These are phyloP conservation scores for Pygoscelis antarcticus DNA, from an alignment of 2,113 vertebrate genomes.

Conservation along the genomic window DNA sequence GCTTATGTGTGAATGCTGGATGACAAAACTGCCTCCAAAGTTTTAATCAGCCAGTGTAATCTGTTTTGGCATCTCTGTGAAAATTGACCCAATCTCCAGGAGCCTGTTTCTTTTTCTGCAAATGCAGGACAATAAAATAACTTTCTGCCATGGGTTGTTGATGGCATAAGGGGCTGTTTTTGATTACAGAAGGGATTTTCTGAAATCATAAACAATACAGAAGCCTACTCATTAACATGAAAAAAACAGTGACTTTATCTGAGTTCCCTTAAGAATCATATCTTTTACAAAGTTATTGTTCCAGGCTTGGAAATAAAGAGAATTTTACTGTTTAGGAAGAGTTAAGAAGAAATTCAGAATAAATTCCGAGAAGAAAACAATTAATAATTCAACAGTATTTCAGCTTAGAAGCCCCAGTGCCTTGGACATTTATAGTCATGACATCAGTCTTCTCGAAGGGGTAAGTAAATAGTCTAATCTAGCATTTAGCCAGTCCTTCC, in stretches of 20 bases:
- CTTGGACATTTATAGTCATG: background rate
- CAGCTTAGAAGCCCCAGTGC: background rate
- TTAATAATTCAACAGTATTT: background rate
- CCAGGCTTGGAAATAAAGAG: background rate
- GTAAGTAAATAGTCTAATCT: background rate
- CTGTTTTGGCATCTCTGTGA: background rate
- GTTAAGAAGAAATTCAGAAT: background rate
- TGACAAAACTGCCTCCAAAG: background rate
- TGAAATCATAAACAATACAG: background rate
- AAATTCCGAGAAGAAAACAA: background rate
- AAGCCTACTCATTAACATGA: background rate
- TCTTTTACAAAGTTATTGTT: background rate
- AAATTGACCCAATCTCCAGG: background rate
- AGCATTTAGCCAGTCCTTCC: background rate
- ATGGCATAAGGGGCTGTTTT: background rate
- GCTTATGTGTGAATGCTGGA: background rate
- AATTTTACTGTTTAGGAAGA: background rate
- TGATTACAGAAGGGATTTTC: background rate
- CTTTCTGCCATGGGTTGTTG: background rate
- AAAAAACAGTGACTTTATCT: background rate
- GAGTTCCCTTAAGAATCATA: background rate
- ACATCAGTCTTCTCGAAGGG: background rate
- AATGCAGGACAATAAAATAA: background rate
- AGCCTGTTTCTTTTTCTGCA: background rate
- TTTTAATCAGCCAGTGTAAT: slow-evolving; percentile 9